Evolutionary conservation across 2,797 vertebrate species (phyloP), one percentile per base, ranked within the genome.

Genomic region (Notoglanidium macrostoma): DNA sequence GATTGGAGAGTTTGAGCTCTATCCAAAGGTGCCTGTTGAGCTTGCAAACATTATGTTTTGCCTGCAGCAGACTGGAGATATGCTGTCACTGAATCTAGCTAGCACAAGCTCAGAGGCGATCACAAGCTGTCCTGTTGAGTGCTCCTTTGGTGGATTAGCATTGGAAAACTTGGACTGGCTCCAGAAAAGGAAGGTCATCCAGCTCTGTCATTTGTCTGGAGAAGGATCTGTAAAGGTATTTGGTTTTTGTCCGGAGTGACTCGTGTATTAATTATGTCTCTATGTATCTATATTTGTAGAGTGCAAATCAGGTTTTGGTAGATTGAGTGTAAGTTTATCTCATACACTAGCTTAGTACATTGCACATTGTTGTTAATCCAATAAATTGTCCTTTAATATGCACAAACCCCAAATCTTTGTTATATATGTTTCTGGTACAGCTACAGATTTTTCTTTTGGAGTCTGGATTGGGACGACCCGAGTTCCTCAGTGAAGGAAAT

Each of bases 121-220:
- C 40, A 81, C 89, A 2, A 86, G 70, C 26, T 90, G 95, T 87
- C 91, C 83, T 1, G 96, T 94, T n/a, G 94, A 96, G 89, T 93
- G 96, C 78, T 96, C 95, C 86, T 93, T 98, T 89, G 91, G 84
- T 90, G 90, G 90, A 89, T 94, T 97, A 86, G 91, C 95, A 11
- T 86, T 99, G 92, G 97, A 98, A 92, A 97, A 97, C 88, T 92
- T 99, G 32, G 97, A 96, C 44, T 99, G 98, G 98, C 90, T 99
- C 86, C 98, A 98, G 91, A 98, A 97, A 94, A 98, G 98, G 90
- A 97, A 94, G 90, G 93, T 97, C 90, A 92, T 98, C 93, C 95
- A 96, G 93, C 95, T 99, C 89, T 96, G 95, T 92, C 96, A 98
- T 89, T 96, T 94, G 87, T 90, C 83, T 54, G 89, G 93, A 77